Base-by-base conservation (phyloP, 2,888 invertebrate genomes). In the Carterocephalus palaemon region DNA sequence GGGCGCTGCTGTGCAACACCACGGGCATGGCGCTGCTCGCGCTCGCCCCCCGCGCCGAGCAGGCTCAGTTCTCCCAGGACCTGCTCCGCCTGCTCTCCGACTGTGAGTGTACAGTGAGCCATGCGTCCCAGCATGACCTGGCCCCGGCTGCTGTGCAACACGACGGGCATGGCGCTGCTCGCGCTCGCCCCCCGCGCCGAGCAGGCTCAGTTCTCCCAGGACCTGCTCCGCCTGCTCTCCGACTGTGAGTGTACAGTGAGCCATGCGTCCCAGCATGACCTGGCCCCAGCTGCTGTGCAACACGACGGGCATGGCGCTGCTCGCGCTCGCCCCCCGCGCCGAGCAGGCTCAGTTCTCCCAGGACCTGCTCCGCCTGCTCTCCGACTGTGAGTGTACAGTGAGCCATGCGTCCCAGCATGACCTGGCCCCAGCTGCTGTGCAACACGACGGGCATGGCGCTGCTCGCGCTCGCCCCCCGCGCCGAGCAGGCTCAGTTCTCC, bases 311-410 rank as follows among this genome's bases (percentile, higher is more conserved):
- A 57, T 70, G 1, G 53, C 57, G 2, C 51, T 82, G 40, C 64
- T 86, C 8, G 67, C 75, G 0, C 49, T 67, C 1, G 64, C 68
- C 1, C 39, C 61, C 0, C 55, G 49, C 4, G 22, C 48, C 1
- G 64, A 75, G 2, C 83, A 76, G 33, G 69, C 68, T 4, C 75
- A 77, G 58, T 52, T 86, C 12, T 63, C 69, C 0, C 68, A 80
- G 33, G 76, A 83, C 12, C 54, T 84, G 37, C 67, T 73, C 5
- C 70, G 75, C 47, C 42, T 79, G 26, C 70, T 86, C 1, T 56
- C 57, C 13, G 56, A 45, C 34, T 71, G 77, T 76, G 10, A 68
- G 71, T 67, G 10, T n/a, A n/a, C n/a, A n/a, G n/a, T n/a, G n/a
- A n/a, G n/a, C n/a, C n/a, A n/a, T 15, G 36, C n/a, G n/a, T n/a